A percentile compares a stretch with the other conserved stretches of the same genome.
These are phyloP conservation scores for Cephus runcator DNA, from an alignment of 2,888 invertebrate genomes.

Conservation along the genomic window DNA sequence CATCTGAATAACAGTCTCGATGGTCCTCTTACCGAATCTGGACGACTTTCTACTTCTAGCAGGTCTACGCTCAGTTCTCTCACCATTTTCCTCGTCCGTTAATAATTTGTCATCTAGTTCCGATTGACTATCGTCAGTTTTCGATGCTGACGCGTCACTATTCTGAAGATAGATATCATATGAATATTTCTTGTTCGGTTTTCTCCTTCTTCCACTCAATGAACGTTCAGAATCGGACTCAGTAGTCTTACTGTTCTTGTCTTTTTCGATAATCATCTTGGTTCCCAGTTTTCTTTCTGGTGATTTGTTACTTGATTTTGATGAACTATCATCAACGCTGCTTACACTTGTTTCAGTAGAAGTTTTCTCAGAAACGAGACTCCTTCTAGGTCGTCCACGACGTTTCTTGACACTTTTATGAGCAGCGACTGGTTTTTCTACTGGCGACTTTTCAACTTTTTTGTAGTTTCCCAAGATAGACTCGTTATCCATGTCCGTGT, in stretches of 20 bases:
- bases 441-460: background rate
- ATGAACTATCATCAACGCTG: constrained; percentile 14
- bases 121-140: constrained; percentile 56
- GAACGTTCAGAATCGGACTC: constrained; percentile 47
- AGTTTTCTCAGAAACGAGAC: constrained; percentile 14
- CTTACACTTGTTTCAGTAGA: constrained; percentile 17
- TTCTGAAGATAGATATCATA: constrained; percentile 42
- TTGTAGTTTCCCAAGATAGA: background rate
- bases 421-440: background rate
- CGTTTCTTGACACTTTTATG: constrained; percentile 29
- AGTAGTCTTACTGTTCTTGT: background rate
- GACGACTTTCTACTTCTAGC: constrained; percentile 35
- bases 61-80: constrained; percentile 19
- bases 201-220: constrained; percentile 47
- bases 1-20: constrained; percentile 22
- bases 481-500: constrained; percentile 12
- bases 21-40: constrained; percentile 9
- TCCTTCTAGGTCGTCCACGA: constrained; percentile 51
- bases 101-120: constrained; percentile 49
- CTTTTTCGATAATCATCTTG: constrained; percentile 24
- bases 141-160: constrained; percentile 43
- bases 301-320: background rate
- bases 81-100: constrained; percentile 20
- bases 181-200: constrained; percentile 49
- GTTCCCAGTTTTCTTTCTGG: constrained; percentile 12